phyloP scores from a whole-genome alignment of 2,113 vertebrate species.

The Neolamprologus brichardi region DNA sequence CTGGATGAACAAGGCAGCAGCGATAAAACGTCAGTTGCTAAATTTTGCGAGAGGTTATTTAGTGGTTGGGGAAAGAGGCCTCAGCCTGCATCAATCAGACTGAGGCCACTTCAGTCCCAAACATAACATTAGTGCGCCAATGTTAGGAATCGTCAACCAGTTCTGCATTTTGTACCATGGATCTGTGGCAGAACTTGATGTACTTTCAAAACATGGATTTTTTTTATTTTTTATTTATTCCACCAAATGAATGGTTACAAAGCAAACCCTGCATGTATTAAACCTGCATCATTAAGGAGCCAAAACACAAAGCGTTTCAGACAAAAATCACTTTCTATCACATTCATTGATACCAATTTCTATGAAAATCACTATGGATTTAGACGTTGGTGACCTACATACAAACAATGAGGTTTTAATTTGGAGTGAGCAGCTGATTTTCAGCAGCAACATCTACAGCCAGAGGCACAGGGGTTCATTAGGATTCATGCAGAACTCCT shows the following conservation, averaged over 20 bases:
- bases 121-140: slow-evolving; percentile 32
- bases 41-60: slow-evolving; percentile 13
- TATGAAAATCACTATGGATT: not conserved
- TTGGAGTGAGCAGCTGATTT: not conserved
- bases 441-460: not conserved
- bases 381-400: not conserved
- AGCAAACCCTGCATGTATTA: not conserved
- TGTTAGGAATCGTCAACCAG: slow-evolving; percentile 33
- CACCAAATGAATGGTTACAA: not conserved
- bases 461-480: not conserved
- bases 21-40: not conserved
- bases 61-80: slow-evolving; percentile 13
- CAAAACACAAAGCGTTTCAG: not conserved
- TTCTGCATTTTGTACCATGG: not conserved
- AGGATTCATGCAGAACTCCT: not conserved
- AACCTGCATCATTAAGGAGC: not conserved
- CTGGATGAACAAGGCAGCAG: not conserved
- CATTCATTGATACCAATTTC: not conserved
- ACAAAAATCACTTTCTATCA: not conserved
- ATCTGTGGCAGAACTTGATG: slow-evolving; percentile 12
- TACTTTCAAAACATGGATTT: not conserved
- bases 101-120: not conserved
- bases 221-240: rapidly evolving
- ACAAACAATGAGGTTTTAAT: not conserved
- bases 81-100: not conserved